A percentile compares a stretch with the other conserved stretches of the same genome.
Evolutionary conservation across 2,797 vertebrate species (phyloP).

Genomic region (Apogon talboti): DNA sequence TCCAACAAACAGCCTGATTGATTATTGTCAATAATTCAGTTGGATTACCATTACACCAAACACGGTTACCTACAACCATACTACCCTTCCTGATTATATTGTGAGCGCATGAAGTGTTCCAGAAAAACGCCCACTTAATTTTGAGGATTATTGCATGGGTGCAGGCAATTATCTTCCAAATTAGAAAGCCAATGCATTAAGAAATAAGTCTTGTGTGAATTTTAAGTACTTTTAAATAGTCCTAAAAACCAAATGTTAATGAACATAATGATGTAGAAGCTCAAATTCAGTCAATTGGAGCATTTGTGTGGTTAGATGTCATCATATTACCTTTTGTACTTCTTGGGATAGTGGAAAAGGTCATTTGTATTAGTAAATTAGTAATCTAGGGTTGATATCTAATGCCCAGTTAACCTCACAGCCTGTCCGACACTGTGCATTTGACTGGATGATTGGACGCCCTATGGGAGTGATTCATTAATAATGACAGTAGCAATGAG

Average conservation of each 20-base stretch:
- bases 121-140: constrained; percentile 1
- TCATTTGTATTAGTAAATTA: not conserved
- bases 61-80: not conserved
- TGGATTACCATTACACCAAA: constrained; percentile 1
- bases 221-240: not conserved
- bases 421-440: constrained; percentile 5
- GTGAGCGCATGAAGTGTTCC: not conserved
- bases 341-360: not conserved
- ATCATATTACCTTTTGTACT: not conserved
- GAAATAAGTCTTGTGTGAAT: not conserved
- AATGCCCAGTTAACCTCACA: not conserved
- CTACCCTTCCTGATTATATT: not conserved
- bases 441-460: constrained; percentile 8
- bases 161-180: not conserved
- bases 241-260: too few species aligned
- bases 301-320: not conserved
- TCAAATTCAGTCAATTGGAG: not conserved
- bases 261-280: too few species aligned
- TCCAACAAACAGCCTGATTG: not conserved
- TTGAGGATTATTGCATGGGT: not conserved
- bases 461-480: constrained; percentile 32
- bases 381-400: not conserved
- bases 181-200: not conserved
- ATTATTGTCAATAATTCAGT: not conserved
- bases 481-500: constrained; percentile 16